Conservation (phyloP, 2,113 vertebrate species). For the Apteryx mantelli region DNA sequence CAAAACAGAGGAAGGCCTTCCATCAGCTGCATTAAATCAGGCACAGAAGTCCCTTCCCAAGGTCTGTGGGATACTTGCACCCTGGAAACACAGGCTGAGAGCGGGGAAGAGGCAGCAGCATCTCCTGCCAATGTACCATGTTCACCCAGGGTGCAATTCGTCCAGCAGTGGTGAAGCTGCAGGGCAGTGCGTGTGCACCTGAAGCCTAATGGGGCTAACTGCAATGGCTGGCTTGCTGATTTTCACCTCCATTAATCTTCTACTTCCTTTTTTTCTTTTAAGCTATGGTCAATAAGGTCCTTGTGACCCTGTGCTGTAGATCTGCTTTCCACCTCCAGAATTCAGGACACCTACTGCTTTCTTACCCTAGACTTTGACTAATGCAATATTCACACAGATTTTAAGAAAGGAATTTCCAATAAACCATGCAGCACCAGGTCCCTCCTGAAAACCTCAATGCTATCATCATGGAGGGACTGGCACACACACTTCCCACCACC, state of each 20-base stretch:
- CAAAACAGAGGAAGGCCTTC: fast-evolving
- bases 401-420: neutral
- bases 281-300: neutral
- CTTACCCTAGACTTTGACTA: neutral
- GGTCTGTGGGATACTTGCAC: fast-evolving
- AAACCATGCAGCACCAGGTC: neutral
- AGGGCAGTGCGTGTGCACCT: neutral
- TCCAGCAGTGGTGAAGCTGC: neutral
- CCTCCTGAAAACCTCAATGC: neutral
- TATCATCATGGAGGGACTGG: neutral
- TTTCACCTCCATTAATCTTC: neutral
- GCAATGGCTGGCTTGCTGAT: neutral
- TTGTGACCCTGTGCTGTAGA: neutral
- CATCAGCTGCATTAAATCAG: neutral
- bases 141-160: neutral
- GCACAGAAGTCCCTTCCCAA: neutral
- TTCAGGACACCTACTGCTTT: neutral
- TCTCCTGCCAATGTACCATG: fast-evolving
- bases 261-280: neutral
- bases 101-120: neutral
- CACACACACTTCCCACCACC: neutral
- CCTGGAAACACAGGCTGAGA: neutral
- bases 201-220: neutral
- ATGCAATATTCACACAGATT: neutral
- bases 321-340: neutral